Evolutionary conservation across 1,140 invertebrate species (phyloP).

Genomic region (silkworm (Bombyx mori)): ASM3026992v2 NC_085114.1:14891501-14892000

Average conservation of each 20-base stretch:
- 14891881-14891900: constrained; percentile 83
- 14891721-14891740: constrained; percentile 11
- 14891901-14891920: constrained; percentile 83
- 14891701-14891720: constrained; percentile 21
- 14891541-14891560: constrained; percentile 27
- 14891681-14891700: constrained; percentile 23
- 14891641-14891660: constrained; percentile 48
- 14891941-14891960: constrained; percentile 73
- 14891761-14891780: constrained; percentile 4
- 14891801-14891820: constrained; percentile 41
- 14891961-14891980: constrained; percentile 65
- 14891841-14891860: constrained; percentile 70
- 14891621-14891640: constrained; percentile 59
- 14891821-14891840: constrained; percentile 59
- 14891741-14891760: constrained; percentile 2
- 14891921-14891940: constrained; percentile 82
- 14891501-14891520: constrained; percentile 64
- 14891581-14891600: constrained; percentile 44
- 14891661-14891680: constrained; percentile 36
- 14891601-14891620: constrained; percentile 53
- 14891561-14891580: constrained; percentile 23
- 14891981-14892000: constrained; percentile 25
- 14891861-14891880: constrained; percentile 77
- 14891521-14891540: constrained; percentile 68
- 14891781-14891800: constrained; percentile 36